These are phyloP conservation scores for Drosophila neonasuta DNA, from an alignment of 2,888 invertebrate genomes.

Conservation along the genomic window DNA sequence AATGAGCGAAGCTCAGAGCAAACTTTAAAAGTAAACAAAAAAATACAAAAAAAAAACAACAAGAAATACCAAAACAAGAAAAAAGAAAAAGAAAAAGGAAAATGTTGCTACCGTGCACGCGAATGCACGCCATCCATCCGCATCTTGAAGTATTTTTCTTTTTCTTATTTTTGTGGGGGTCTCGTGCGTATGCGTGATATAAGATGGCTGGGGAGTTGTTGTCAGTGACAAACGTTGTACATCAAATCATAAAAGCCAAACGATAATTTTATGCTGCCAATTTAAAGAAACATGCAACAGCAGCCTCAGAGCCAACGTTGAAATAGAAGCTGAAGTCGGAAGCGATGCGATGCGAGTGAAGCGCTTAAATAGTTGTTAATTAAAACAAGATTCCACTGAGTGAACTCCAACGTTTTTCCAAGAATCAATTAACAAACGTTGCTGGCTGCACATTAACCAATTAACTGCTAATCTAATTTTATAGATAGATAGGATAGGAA, in stretches of 20 bases:
- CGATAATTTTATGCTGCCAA: constrained; percentile 71
- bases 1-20: no score
- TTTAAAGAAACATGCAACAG: constrained; percentile 54
- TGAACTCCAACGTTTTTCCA: constrained; percentile 47
- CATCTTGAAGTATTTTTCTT: neutral
- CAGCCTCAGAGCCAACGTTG: constrained; percentile 1
- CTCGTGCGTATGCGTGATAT: constrained; percentile 34
- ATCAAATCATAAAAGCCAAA: constrained; percentile 53
- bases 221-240: constrained; percentile 47
- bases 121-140: constrained; percentile 17
- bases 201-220: constrained; percentile 11
- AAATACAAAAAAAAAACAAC: neutral
- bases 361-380: constrained; percentile 73
- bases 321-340: constrained; percentile 30
- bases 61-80: neutral
- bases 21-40: no score
- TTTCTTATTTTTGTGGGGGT: neutral
- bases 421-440: constrained; percentile 77
- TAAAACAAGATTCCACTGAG: constrained; percentile 63
- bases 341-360: constrained; percentile 22
- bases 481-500: constrained; percentile 61
- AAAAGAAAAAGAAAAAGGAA: constrained; percentile 8
- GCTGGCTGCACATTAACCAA: constrained; percentile 78
- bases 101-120: constrained; percentile 53
- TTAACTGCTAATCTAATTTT: constrained; percentile 78